A percentile compares a stretch with the other conserved stretches of the same genome.
Conservation (phyloP, 2,797 vertebrate genomes). For the Halcyon leucocephala region DNA sequence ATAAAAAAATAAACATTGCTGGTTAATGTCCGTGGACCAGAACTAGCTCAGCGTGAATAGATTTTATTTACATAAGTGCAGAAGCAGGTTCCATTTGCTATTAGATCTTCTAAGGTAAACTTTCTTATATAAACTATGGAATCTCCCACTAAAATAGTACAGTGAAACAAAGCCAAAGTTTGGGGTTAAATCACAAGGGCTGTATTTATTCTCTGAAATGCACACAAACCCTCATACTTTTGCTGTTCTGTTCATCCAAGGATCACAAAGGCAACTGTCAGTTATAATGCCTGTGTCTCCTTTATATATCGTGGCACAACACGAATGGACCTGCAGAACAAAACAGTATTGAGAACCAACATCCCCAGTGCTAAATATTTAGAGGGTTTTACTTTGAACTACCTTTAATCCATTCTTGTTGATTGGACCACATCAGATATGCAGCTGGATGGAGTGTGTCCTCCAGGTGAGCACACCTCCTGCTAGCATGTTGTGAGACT, state of each 20-base stretch:
- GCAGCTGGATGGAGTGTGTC: not conserved
- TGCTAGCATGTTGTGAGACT: not conserved
- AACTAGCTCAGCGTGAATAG: conserved; percentile 42
- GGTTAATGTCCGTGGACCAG: conserved; percentile 71
- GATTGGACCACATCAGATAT: not conserved
- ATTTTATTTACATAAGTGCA: conserved; percentile 71
- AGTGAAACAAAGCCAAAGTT: conserved; percentile 38
- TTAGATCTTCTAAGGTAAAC: conserved; percentile 70
- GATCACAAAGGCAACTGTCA: not conserved
- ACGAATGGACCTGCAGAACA: not conserved
- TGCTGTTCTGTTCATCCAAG: conserved; percentile 2
- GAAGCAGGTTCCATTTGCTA: conserved; percentile 68
- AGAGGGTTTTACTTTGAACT: not conserved
- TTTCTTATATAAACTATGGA: conserved; percentile 67
- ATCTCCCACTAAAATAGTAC: conserved; percentile 57
- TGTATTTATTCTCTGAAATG: conserved; percentile 27
- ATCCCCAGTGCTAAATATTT: not conserved
- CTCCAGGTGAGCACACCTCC: not conserved
- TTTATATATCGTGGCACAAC: not conserved
- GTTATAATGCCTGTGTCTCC: not conserved
- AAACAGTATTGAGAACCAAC: not conserved
- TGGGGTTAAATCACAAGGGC: conserved; percentile 27
- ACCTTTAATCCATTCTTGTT: not conserved
- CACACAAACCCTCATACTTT: not conserved
- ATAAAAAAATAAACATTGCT: conserved; percentile 78